Percentiles rank a stretch among this genome's conserved stretches.
These are phyloP conservation scores for Turdus rufiventris DNA, from an alignment of 2,113 vertebrate species.

Conservation along the genomic window DNA sequence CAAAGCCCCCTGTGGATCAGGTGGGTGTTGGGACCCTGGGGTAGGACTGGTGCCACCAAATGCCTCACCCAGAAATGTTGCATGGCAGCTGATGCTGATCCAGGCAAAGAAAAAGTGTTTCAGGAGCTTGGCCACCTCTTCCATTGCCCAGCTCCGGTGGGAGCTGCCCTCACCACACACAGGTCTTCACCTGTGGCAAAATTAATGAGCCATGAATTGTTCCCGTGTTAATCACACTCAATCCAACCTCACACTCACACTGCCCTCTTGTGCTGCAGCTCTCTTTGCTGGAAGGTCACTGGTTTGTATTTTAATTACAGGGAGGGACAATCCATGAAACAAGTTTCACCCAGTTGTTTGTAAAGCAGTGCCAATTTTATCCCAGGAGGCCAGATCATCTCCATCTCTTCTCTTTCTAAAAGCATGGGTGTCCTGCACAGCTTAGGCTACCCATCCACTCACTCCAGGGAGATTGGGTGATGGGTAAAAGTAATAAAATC, in stretches of 20 bases:
- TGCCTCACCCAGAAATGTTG: rapidly evolving
- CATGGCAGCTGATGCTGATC: background rate
- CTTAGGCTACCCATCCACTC: background rate
- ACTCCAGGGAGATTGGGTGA: background rate
- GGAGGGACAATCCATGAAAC: background rate
- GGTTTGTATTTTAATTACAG: background rate
- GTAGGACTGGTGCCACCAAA: background rate
- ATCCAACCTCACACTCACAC: slow-evolving; percentile 75
- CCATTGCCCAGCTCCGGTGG: background rate
- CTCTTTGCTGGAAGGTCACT: background rate
- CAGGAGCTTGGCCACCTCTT: background rate
- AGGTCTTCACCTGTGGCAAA: background rate
- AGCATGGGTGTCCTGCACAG: background rate
- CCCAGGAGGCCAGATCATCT: background rate
- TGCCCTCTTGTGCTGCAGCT: slow-evolving; percentile 75
- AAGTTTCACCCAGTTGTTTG: background rate
- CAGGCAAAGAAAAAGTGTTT: background rate
- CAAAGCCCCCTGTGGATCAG: background rate
- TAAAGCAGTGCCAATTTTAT: background rate
- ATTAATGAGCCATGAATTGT: background rate
- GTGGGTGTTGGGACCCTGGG: background rate
- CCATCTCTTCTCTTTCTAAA: background rate
- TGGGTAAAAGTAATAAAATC: background rate
- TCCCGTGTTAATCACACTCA: slow-evolving; percentile 49
- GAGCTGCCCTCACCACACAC: background rate